Percentiles rank a stretch among this genome's conserved stretches.
phyloP scores from a whole-genome alignment of 1,140 invertebrate genomes.

The Eufriesea mexicana region DNA sequence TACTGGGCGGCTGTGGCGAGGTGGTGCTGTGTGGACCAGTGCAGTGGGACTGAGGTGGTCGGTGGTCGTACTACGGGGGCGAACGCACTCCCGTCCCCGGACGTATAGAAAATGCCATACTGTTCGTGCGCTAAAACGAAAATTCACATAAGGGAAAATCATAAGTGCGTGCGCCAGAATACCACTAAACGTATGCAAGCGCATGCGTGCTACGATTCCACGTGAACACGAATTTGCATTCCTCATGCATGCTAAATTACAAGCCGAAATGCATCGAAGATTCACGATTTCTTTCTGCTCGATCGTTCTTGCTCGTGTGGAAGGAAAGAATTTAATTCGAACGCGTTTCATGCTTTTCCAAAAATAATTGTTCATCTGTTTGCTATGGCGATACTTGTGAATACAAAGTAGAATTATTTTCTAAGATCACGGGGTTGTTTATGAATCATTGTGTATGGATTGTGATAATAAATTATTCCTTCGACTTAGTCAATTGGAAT shows the following conservation, averaged over 20 bases:
- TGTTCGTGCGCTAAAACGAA: constrained; percentile 85
- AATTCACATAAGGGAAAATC: constrained; percentile 78
- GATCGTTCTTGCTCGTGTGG: too few species aligned
- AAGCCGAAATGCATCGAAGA: neutral
- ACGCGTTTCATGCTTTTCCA: too few species aligned
- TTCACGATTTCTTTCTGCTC: neutral
- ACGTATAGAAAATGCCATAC: constrained; percentile 82
- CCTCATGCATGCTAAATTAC: neutral
- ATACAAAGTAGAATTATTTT: neutral
- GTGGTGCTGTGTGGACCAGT: constrained; percentile 84
- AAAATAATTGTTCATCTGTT: too few species aligned
- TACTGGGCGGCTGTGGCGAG: constrained; percentile 83
- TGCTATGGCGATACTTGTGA: too few species aligned
- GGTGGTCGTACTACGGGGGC: constrained; percentile 84
- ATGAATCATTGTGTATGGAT: neutral
- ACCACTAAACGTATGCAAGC: constrained; percentile 16
- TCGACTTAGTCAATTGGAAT: too few species aligned
- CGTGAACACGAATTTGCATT: constrained; percentile 17
- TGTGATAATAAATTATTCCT: too few species aligned
- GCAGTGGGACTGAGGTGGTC: constrained; percentile 83
- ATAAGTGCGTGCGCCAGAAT: constrained; percentile 70
- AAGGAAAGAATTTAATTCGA: too few species aligned
- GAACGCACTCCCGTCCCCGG: constrained; percentile 84
- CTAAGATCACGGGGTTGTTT: neutral
- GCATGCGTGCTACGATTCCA: constrained; percentile 39